Base-by-base conservation (phyloP, 2,888 invertebrate species). In the Hypercompe scribonia region DNA sequence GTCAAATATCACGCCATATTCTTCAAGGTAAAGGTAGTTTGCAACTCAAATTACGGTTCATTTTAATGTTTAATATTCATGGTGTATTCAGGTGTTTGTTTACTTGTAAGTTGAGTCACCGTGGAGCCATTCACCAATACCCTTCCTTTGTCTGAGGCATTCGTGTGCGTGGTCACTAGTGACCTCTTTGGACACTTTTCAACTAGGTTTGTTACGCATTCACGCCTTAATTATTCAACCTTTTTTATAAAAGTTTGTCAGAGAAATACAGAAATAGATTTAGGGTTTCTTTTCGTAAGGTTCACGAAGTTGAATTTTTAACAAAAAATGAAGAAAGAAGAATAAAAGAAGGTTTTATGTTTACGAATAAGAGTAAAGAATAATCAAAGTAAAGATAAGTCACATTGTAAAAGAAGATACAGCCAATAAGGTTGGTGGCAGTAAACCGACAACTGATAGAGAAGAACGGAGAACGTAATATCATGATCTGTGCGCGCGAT, bases 111-210 rank as follows among this genome's bases (percentile, higher is more conserved):
- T 42, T 33, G 70, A 70, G 42, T 63, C 68, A 54, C 34, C 11
- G 46, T 42, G 21, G 28, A 34, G 24, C n/a, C 65, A 64, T 31
- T 42, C 50, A n/a, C 39, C 67, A 72, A 33, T 70, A 31, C 39
- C 18, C 21, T 7, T 61, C 46, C 66, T 61, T 42, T 46, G 42
- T 61, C 61, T 61, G 36, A 15, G 31, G 46, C 58, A 63, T 68
- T 65, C 63, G 46, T 63, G 46, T 68, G 68, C 28, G n/a, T 68
- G 65, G n/a, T 65, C 65, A 39, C 24, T 39, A 2, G 18, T 65
- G 71, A 39, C 71, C 71, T 58, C 71, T 8, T 71, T 71, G 65
- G 65, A 71, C 39, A 71, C 65, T 31, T 61, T 61, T 61, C 31
- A 61, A 61, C 10, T 67, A 65, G 42, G 67, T 33, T 24, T 50